phyloP scores from a whole-genome alignment of 2,113 vertebrate species.

The Paramormyrops kingsleyae region DNA sequence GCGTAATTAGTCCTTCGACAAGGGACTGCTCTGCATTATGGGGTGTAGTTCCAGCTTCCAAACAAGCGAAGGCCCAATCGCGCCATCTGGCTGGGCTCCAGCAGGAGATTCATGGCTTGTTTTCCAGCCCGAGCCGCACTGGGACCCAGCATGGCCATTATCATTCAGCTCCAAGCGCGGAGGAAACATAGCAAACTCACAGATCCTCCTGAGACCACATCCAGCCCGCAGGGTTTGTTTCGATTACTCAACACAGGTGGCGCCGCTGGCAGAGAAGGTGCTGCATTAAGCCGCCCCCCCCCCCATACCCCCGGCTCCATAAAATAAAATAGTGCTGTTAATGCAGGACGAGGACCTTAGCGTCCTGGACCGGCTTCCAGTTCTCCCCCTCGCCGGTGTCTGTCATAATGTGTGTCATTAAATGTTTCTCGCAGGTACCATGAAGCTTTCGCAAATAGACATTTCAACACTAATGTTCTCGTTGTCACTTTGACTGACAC shows the following conservation, averaged over 20 bases:
- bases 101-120: not conserved
- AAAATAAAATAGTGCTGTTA: not conserved
- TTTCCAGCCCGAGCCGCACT: not conserved
- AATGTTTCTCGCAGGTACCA: not conserved
- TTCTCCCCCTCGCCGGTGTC: not conserved
- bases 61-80: not conserved
- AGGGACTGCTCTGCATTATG: not conserved
- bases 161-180: not conserved
- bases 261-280: not conserved
- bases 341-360: not conserved
- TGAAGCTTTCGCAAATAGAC: not conserved
- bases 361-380: not conserved
- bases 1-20: not conserved
- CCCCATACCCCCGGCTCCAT: too few species aligned
- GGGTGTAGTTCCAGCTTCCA: not conserved
- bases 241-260: not conserved
- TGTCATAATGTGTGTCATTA: not conserved
- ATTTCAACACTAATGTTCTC: not conserved
- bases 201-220: too few species aligned
- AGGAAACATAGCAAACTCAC: not conserved
- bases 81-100: not conserved
- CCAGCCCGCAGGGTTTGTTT: not conserved
- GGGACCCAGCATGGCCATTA: not conserved
- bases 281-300: not conserved
- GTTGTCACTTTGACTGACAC: not conserved